Percentiles rank a stretch among this genome's conserved stretches.
phyloP scores from a whole-genome alignment of 2,113 vertebrate species.

The Engraulis encrasicolus region DNA sequence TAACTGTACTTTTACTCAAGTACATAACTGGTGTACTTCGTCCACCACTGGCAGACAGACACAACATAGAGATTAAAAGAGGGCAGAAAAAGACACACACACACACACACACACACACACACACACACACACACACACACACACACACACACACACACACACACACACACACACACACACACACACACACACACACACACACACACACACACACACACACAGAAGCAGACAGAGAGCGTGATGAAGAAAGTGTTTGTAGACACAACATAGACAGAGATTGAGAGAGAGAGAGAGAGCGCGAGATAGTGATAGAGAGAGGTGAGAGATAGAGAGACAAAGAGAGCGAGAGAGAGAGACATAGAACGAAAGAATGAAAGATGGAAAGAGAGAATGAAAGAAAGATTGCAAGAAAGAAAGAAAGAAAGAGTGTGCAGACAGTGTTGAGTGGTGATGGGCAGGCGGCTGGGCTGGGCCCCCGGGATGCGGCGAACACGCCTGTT shows the following conservation, averaged over 20 bases:
- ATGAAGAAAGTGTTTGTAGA: background rate
- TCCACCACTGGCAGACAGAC: no score
- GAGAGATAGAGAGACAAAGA: background rate
- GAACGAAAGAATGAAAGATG: background rate
- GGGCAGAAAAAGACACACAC: no score
- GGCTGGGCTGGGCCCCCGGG: slow-evolving; percentile 46
- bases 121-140: slow-evolving; percentile 23
- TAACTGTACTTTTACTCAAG: no score
- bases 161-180: background rate
- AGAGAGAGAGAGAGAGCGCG: background rate
- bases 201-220: no score
- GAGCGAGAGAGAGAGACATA: background rate
- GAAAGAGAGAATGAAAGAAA: background rate
- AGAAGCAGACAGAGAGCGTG: no score
- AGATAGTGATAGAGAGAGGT: no score
- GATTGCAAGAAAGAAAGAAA: background rate
- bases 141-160: slow-evolving; percentile 30
- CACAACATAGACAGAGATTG: background rate
- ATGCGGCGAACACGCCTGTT: slow-evolving; percentile 51
- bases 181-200: slow-evolving; percentile 30
- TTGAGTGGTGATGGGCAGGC: slow-evolving; percentile 34
- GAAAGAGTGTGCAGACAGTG: background rate
- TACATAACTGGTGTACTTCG: no score
- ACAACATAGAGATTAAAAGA: no score
- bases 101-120: slow-evolving; percentile 27